Conservation (phyloP, 2,113 vertebrate genomes). For the Thoracochromis brauschi region DNA sequence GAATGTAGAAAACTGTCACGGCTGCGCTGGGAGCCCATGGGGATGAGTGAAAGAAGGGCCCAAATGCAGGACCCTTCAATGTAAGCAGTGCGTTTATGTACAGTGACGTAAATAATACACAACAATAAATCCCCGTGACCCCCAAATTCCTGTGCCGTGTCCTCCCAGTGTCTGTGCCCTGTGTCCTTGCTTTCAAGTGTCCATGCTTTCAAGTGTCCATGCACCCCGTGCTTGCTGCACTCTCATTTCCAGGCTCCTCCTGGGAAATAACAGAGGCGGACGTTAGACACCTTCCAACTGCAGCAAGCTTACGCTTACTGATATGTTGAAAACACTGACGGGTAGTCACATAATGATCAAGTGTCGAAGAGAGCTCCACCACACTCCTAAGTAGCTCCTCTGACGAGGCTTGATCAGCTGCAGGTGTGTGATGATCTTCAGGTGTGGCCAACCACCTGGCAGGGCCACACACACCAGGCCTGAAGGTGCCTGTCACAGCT, state of each 20-base stretch:
- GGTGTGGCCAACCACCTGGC: not conserved
- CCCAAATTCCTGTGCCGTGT: not conserved
- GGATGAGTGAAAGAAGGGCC: not conserved
- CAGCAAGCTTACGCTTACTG: not conserved
- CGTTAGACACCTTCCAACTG: not conserved
- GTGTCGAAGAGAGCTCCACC: accelerated
- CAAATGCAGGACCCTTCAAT: not conserved
- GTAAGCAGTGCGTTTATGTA: not conserved
- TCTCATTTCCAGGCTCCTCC: not conserved
- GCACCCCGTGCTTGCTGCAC: accelerated
- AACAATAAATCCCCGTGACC: accelerated
- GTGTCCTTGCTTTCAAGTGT: accelerated
- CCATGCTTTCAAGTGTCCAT: not conserved
- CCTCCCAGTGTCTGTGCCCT: not conserved
- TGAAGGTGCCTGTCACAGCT: no score
- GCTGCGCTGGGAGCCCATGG: accelerated
- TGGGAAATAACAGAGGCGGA: not conserved
- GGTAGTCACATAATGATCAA: not conserved
- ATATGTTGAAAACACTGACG: not conserved
- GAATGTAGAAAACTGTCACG: not conserved
- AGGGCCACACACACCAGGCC: no score
- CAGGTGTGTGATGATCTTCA: not conserved
- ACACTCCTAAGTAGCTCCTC: not conserved
- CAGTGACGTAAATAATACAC: not conserved
- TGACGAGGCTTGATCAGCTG: not conserved